Conservation (phyloP, 2,888 invertebrate genomes). For the Hedychridium roseum region DNA sequence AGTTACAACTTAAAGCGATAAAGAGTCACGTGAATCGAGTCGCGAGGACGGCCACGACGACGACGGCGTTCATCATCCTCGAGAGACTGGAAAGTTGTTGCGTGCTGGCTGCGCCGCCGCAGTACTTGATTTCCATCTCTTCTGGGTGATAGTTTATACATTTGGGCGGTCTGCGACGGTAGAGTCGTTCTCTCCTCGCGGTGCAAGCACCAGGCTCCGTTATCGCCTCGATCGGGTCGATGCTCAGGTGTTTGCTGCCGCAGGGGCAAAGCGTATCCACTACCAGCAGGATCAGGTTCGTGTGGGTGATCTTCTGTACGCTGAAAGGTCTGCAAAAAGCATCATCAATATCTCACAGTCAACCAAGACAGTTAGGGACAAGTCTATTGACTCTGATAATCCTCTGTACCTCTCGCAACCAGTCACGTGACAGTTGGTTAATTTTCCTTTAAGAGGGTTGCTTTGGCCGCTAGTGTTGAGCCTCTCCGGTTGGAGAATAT, state of each 20-base stretch:
- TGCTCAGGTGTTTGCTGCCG: slow-evolving; percentile 85
- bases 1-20: slow-evolving; percentile 15
- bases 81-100: slow-evolving; percentile 13
- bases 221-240: slow-evolving; percentile 70
- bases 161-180: slow-evolving; percentile 77
- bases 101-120: slow-evolving; percentile 47
- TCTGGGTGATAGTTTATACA: slow-evolving; percentile 92
- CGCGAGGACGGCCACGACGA: slow-evolving; percentile 13
- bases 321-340: slow-evolving; percentile 78
- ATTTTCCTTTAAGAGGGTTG: slow-evolving; percentile 86
- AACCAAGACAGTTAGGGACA: background rate
- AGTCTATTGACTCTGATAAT: background rate
- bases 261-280: slow-evolving; percentile 90
- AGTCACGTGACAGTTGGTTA: slow-evolving; percentile 87
- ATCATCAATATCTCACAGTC: background rate
- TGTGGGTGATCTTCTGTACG: slow-evolving; percentile 90
- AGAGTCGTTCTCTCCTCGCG: slow-evolving; percentile 69
- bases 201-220: slow-evolving; percentile 58
- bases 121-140: slow-evolving; percentile 66
- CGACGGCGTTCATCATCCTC: slow-evolving; percentile 14
- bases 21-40: slow-evolving; percentile 34
- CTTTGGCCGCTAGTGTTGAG: slow-evolving; percentile 80
- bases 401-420: slow-evolving; percentile 81
- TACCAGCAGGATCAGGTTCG: slow-evolving; percentile 86
- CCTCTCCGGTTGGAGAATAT: slow-evolving; percentile 82